These are phyloP conservation scores for Platichthys flesus DNA, from an alignment of 2,113 vertebrate species.

Conservation along the genomic window DNA sequence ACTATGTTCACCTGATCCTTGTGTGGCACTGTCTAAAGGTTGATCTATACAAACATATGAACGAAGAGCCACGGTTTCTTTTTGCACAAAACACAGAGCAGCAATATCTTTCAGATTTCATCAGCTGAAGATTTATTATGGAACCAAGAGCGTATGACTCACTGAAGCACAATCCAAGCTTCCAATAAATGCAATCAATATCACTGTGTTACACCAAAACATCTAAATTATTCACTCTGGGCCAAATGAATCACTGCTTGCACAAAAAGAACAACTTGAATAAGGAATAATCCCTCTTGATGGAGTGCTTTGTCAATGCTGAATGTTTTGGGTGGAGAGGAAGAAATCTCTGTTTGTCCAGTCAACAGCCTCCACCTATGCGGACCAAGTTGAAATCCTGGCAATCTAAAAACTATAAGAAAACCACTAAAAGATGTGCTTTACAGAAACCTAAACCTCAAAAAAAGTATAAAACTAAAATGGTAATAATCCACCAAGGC, in stretches of 20 bases:
- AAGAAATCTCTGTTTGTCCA: neutral
- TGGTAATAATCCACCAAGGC: too few species aligned
- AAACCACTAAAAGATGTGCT: neutral
- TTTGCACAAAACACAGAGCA: neutral
- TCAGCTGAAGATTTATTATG: neutral
- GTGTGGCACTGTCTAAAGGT: constrained; percentile 10
- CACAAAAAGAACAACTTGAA: neutral
- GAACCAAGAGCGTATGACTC: neutral
- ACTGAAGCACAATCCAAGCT: neutral
- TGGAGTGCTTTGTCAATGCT: constrained; percentile 2
- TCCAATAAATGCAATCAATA: neutral
- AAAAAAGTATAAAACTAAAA: too few species aligned
- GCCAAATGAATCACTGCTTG: neutral
- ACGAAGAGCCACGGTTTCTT: neutral
- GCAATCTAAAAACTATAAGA: too few species aligned
- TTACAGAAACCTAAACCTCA: neutral
- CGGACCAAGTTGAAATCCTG: too few species aligned
- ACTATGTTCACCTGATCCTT: constrained; percentile 22
- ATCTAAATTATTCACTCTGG: too few species aligned
- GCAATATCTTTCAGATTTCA: constrained; percentile 3
- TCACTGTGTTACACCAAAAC: neutral
- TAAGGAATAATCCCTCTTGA: neutral
- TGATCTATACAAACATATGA: constrained; percentile 7
- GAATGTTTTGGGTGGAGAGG: neutral
- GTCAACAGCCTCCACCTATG: too few species aligned